These are phyloP conservation scores for Dromiciops gliroides DNA, from an alignment of 2,113 vertebrate species.

Conservation along the genomic window DNA sequence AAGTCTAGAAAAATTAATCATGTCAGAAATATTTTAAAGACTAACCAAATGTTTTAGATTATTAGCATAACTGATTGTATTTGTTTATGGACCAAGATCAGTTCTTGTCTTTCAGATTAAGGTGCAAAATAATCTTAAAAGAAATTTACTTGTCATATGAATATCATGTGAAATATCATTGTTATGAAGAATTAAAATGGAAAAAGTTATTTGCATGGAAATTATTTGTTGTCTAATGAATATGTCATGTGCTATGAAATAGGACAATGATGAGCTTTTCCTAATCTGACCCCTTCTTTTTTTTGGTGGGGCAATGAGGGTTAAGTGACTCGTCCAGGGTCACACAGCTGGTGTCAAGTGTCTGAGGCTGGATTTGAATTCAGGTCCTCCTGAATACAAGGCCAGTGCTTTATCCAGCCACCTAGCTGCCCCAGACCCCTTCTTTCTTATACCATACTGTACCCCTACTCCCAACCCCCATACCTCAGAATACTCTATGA, in stretches of 20 bases:
- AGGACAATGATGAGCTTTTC: neutral
- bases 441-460: no score
- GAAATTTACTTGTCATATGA: neutral
- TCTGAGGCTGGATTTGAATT: no score
- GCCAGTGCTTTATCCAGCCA: no score
- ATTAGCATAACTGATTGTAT: slow-evolving; percentile 42
- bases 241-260: slow-evolving; percentile 19
- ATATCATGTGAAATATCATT: neutral
- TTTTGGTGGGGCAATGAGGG: no score
- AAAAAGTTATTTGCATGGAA: slow-evolving; percentile 41
- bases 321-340: no score
- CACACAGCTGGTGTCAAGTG: no score
- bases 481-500: no score
- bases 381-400: no score
- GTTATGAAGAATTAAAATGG: slow-evolving; percentile 35
- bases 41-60: slow-evolving; percentile 54
- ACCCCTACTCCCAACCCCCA: no score
- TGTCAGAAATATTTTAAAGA: slow-evolving; percentile 52
- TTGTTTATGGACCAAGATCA: slow-evolving; percentile 31
- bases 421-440: no score
- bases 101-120: slow-evolving; percentile 40
- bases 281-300: no score
- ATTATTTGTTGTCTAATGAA: neutral
- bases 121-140: slow-evolving; percentile 34
- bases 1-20: slow-evolving; percentile 65